These are phyloP conservation scores for Heliconius sara DNA, from an alignment of 2,888 invertebrate species.

Conservation along the genomic window DNA sequence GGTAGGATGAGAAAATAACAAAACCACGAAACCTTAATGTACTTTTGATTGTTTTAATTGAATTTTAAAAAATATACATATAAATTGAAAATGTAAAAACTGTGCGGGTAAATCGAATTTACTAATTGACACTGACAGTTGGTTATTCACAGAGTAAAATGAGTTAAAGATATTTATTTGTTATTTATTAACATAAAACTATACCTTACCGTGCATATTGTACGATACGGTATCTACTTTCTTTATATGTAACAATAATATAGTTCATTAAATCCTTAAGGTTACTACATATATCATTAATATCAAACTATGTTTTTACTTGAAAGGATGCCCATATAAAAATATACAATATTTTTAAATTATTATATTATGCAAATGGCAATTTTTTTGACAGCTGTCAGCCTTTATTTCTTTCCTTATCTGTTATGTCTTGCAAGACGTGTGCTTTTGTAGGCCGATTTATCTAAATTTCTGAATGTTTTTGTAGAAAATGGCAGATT, in stretches of 20 bases:
- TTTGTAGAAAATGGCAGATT: conserved; percentile 86
- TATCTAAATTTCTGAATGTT: conserved; percentile 63
- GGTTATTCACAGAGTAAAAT: background rate
- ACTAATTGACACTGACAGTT: background rate
- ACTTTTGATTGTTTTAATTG: background rate
- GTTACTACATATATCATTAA: no score
- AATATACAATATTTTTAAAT: no score
- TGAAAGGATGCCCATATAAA: no score
- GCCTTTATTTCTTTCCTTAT: conserved; percentile 49
- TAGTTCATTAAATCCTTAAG: no score
- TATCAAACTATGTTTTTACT: no score
- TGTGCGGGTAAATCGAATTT: conserved; percentile 3
- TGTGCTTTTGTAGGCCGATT: conserved; percentile 58
- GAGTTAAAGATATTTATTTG: background rate
- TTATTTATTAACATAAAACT: no score
- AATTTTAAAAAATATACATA: background rate
- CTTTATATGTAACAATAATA: no score
- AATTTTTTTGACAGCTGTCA: conserved; percentile 39
- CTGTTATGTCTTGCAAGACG: conserved; percentile 60
- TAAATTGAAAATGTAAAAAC: background rate
- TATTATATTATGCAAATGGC: background rate
- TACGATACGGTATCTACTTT: no score
- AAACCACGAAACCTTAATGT: background rate
- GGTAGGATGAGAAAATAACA: background rate
- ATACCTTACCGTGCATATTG: no score